Base-by-base conservation (phyloP, 2,113 vertebrate species). In the Cyprinodon variegatus region DNA sequence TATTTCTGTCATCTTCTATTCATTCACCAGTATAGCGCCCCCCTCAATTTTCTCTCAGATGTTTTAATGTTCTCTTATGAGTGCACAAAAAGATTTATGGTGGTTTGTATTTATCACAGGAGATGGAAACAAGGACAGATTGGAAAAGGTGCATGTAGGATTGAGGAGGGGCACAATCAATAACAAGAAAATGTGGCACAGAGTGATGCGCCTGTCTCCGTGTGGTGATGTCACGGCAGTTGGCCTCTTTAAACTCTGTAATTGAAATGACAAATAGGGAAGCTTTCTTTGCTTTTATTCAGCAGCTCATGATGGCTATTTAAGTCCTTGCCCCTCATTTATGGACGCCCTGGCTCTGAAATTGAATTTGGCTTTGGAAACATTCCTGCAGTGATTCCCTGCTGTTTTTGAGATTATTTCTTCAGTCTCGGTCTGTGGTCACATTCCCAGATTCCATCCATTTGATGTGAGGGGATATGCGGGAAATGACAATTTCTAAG, bases 201-300 rank as follows among this genome's bases (percentile, higher is more conserved):
- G 22, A 39, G 15, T 45, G 61, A 45, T 14, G 29, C 43, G 61
- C 68, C n/a, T 82, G 22, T 70, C 38, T 73, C 41, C 76, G 3
- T 70, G 60, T 40, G 22, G 36, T 62, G 62, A 69, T 75, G 53
- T 84, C 83, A 77, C 80, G 77, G 82, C 82, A 64, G 83, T 84
- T 50, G 77, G 68, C 59, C 80, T 83, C 63, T 82, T 66, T 83
- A 75, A 86, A 83, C 70, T 82, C 70, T 69, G 60, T 86, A 82
- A 82, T 86, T 85, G 76, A 82, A 83, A 90, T 90, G 84, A 83
- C 77, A 80, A 86, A 85, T 81, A 66, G 74, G 63, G 70, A 74
- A 59, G 57, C 60, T 8, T 68, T 72, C 50, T 77, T 81, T 7
- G 4, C 17, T 80, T 82, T 85, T 83, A 68, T 76, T 82, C 78